A percentile compares a stretch with the other conserved stretches of the same genome.
Evolutionary conservation across 2,888 invertebrate genomes (phyloP).

Genomic region (Pollenia amentaria): DNA sequence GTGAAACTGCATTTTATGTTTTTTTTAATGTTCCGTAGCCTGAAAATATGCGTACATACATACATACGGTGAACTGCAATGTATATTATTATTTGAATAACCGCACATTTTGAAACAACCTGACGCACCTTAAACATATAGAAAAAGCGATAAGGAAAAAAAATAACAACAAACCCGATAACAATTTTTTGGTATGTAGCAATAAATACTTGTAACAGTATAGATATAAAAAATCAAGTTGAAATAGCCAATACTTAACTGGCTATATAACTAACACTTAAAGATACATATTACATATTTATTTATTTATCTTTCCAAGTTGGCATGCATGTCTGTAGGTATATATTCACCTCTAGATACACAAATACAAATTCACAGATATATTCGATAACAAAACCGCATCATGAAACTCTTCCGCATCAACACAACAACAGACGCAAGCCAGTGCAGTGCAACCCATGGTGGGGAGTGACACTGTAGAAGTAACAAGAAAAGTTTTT

Average conservation of each 20-base stretch:
- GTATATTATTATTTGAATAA: too few species aligned
- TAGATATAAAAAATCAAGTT: slow-evolving; percentile 37
- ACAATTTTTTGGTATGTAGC: slow-evolving; percentile 8
- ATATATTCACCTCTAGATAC: slow-evolving; percentile 1
- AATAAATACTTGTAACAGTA: not conserved
- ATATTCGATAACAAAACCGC: slow-evolving; percentile 38
- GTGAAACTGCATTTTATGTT: too few species aligned
- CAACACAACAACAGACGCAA: slow-evolving; percentile 4
- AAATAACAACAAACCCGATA: slow-evolving; percentile 18
- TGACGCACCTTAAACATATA: slow-evolving; percentile 43
- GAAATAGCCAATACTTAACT: slow-evolving; percentile 28
- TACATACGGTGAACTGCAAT: not conserved
- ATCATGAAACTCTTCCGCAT: slow-evolving; percentile 64
- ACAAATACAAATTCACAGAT: not conserved
- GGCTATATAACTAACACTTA: too few species aligned
- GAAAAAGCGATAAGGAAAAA: slow-evolving; percentile 7
- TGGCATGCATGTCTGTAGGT: not conserved
- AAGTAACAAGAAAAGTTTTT: slow-evolving; percentile 27
- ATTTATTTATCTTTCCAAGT: not conserved
- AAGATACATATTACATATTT: too few species aligned
- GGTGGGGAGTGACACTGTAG: not conserved
- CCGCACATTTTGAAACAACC: not conserved
- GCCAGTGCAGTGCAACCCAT: not conserved
- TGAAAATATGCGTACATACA: not conserved
- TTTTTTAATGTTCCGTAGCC: too few species aligned